Evolutionary conservation across 2,888 invertebrate species (phyloP).

Genomic region (Hyposoter didymator): DNA sequence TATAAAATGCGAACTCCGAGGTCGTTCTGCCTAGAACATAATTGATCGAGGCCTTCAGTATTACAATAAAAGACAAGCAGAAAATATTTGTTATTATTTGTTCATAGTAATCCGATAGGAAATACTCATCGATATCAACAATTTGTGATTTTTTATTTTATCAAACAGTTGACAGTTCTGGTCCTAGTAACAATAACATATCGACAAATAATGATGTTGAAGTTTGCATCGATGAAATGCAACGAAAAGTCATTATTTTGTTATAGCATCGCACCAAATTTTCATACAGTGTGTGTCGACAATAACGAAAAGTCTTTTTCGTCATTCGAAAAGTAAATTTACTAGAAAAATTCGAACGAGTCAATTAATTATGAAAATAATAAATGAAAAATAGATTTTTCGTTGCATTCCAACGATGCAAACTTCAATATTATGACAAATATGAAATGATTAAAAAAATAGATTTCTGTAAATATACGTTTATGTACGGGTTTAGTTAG

Average conservation of each 20-base stretch:
- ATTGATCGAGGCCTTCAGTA: conserved; percentile 53
- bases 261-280: too few species aligned
- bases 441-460: conserved; percentile 56
- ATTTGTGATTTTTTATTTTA: conserved; percentile 16
- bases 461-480: conserved; percentile 38
- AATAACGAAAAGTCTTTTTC: too few species aligned
- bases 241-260: too few species aligned
- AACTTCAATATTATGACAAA: too few species aligned
- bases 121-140: conserved; percentile 1
- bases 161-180: neutral
- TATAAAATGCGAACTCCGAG: neutral
- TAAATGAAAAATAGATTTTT: too few species aligned
- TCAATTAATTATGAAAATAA: too few species aligned
- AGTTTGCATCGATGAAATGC: too few species aligned
- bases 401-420: too few species aligned
- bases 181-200: conserved; percentile 28
- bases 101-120: neutral
- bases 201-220: too few species aligned
- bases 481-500: conserved; percentile 60
- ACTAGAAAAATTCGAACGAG: too few species aligned
- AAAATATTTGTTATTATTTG: conserved; percentile 16
- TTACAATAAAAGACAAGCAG: conserved; percentile 38
- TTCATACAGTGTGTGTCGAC: too few species aligned
- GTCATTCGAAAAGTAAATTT: too few species aligned
- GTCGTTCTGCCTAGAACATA: neutral